Conservation (phyloP, 2,888 invertebrate species). For the Andrena minutula region DNA sequence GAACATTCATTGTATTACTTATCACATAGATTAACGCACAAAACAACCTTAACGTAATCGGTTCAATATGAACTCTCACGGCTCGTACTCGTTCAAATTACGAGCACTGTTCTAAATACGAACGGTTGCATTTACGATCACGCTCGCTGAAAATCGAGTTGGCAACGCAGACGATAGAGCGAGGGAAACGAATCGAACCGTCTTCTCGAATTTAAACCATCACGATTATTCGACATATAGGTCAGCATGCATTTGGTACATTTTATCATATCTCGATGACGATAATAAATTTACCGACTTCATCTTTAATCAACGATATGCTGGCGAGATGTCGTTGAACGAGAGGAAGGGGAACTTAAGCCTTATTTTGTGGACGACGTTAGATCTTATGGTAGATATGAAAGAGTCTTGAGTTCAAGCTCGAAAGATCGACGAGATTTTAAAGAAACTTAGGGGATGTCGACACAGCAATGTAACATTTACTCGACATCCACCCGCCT, state of each 20-base stretch:
- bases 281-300: not conserved
- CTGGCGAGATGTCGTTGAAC: not conserved
- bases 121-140: conserved; percentile 29
- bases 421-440: not conserved
- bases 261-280: conserved; percentile 8
- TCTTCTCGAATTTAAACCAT: conserved; percentile 12
- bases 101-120: conserved; percentile 21
- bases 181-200: conserved; percentile 17
- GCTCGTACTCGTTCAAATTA: conserved; percentile 23
- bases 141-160: conserved; percentile 4
- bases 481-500: not conserved
- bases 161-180: conserved; percentile 8
- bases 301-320: conserved; percentile 8
- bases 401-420: conserved; percentile 1
- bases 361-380: not conserved
- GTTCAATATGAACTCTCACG: conserved; percentile 65
- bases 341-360: not conserved
- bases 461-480: not conserved
- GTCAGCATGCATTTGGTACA: conserved; percentile 8
- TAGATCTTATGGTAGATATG: not conserved
- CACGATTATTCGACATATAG: conserved; percentile 20
- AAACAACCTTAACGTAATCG: conserved; percentile 41
- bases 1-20: conserved; percentile 25
- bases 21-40: conserved; percentile 30
- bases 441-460: not conserved